Percentiles rank a stretch among this genome's conserved stretches.
These are phyloP conservation scores for Venustaconcha ellipsiformis DNA, from an alignment of 1,140 invertebrate genomes.

Conservation along the genomic window DNA sequence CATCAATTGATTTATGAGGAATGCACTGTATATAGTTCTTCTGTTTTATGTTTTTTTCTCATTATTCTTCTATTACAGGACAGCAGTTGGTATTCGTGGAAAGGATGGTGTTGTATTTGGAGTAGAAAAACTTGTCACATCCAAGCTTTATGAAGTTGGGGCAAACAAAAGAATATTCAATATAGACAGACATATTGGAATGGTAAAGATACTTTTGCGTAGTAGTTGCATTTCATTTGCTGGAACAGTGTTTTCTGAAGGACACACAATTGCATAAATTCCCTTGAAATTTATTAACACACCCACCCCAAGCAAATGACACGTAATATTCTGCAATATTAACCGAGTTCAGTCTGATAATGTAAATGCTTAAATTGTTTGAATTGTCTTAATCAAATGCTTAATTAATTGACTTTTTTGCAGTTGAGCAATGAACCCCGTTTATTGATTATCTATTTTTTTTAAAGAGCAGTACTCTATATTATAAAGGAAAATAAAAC, in stretches of 20 bases:
- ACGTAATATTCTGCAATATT: no score
- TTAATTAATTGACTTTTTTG: no score
- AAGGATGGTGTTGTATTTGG: constrained; percentile 98
- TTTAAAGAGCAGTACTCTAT: no score
- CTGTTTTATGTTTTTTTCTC: constrained; percentile 3
- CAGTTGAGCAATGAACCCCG: no score
- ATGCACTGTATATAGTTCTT: background rate
- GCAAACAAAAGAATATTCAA: constrained; percentile 96
- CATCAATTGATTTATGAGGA: background rate
- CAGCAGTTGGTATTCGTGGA: constrained; percentile 92
- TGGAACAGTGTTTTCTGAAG: background rate
- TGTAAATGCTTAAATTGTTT: no score
- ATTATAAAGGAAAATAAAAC: no score
- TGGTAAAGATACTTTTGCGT: constrained; percentile 74
- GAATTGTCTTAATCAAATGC: no score
- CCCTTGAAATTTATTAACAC: background rate
- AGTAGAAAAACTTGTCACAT: constrained; percentile 97
- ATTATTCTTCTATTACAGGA: constrained; percentile 72
- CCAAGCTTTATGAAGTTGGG: constrained; percentile 94
- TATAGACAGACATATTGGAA: constrained; percentile 94
- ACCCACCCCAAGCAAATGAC: background rate
- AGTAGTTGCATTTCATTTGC: background rate
- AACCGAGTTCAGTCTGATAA: no score
- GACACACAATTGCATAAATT: background rate
- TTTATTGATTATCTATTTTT: no score